A percentile compares a stretch with the other conserved stretches of the same genome.
These are phyloP conservation scores for Sminthopsis crassicaudata DNA, from an alignment of 2,113 vertebrate species.

Conservation along the genomic window DNA sequence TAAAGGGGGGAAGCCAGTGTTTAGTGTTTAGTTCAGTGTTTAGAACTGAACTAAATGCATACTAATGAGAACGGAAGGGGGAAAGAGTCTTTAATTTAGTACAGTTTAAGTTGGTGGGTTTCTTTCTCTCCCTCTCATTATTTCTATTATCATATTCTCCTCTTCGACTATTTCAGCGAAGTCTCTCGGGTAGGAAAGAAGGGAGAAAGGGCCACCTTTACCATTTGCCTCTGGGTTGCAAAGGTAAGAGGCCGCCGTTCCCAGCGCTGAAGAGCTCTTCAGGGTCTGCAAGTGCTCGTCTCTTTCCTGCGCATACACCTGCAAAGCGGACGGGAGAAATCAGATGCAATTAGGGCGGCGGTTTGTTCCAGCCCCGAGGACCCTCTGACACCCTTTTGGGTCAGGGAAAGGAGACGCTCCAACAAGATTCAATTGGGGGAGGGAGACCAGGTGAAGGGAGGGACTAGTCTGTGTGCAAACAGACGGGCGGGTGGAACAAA, in stretches of 20 bases:
- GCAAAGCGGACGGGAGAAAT: constrained; percentile 75
- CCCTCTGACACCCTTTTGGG: neutral
- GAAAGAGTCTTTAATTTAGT: neutral
- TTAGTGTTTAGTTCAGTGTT: neutral
- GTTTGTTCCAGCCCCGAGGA: neutral
- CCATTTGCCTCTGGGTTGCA: constrained; percentile 89
- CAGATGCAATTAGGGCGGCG: constrained; percentile 78
- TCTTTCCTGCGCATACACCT: constrained; percentile 91
- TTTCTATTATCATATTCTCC: neutral
- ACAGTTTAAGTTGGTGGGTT: neutral
- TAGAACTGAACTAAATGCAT: neutral
- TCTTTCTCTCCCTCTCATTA: neutral
- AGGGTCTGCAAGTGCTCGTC: constrained; percentile 85
- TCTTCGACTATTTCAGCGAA: neutral
- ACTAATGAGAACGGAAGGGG: neutral
- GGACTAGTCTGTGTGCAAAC: neutral
- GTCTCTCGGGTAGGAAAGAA: neutral
- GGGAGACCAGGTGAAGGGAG: neutral
- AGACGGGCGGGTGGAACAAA: neutral
- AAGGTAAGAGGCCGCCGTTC: constrained; percentile 83
- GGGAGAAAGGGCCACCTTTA: constrained; percentile 75
- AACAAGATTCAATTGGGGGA: neutral
- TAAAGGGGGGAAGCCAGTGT: neutral
- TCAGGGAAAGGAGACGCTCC: neutral
- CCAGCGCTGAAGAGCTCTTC: constrained; percentile 79